Conservation (phyloP, 2,888 invertebrate species). For the Chymomyza caudatula region DNA sequence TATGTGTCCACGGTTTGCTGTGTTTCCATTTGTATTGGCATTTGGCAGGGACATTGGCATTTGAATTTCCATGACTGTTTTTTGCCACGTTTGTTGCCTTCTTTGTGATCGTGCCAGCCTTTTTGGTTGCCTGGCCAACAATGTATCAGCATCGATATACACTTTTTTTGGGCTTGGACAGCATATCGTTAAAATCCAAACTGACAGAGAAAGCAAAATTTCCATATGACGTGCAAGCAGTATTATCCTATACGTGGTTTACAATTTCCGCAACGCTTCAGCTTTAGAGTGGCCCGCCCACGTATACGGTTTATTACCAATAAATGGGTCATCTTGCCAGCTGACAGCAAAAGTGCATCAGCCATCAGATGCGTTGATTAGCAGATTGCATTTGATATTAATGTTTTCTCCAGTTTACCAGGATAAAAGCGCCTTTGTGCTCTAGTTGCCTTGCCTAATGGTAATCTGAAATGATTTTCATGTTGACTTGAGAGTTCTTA, state of each 20-base stretch:
- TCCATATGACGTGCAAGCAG: slow-evolving; percentile 1
- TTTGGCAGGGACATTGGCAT: slow-evolving; percentile 30
- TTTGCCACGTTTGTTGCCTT: slow-evolving; percentile 42
- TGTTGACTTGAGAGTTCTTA: slow-evolving; percentile 24
- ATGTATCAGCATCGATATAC: slow-evolving; percentile 11
- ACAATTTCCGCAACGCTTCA: background rate
- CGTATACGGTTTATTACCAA: background rate
- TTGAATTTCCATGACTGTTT: background rate
- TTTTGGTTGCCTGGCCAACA: slow-evolving; percentile 24
- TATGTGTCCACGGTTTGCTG: slow-evolving; percentile 36
- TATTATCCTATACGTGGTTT: background rate
- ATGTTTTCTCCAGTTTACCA: slow-evolving; percentile 32
- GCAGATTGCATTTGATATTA: slow-evolving; percentile 7
- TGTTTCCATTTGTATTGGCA: slow-evolving; percentile 45
- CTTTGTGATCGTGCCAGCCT: slow-evolving; percentile 28
- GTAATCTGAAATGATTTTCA: slow-evolving; percentile 56
- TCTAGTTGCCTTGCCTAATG: slow-evolving; percentile 28
- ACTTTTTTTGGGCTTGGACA: slow-evolving; percentile 23
- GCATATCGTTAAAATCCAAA: background rate
- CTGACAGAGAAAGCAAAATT: background rate
- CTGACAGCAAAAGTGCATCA: slow-evolving; percentile 38
- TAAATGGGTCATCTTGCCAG: slow-evolving; percentile 48
- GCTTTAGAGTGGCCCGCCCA: background rate
- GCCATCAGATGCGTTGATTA: slow-evolving; percentile 37
- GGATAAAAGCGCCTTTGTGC: slow-evolving; percentile 14